Evolutionary conservation across 2,888 invertebrate species (phyloP).

Genomic region (Hirtodrosophila trivittata): DNA sequence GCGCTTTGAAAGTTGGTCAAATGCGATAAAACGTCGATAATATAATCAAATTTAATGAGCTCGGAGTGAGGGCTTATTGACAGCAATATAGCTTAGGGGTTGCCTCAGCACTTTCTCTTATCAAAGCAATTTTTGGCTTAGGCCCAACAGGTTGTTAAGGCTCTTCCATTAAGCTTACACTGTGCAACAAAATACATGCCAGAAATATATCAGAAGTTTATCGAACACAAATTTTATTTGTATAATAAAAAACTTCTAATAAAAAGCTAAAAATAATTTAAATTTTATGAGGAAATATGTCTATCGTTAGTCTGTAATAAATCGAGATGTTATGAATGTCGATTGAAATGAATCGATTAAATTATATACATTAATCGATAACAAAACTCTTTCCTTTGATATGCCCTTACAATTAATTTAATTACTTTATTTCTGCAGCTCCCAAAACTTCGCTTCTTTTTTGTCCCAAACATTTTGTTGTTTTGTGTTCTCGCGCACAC

Average conservation of each 20-base stretch:
- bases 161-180: conserved; percentile 41
- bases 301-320: too few relatives aligned
- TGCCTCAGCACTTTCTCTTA: conserved; percentile 30
- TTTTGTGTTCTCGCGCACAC: conserved; percentile 12
- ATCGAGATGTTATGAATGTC: too few relatives aligned
- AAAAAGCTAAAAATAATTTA: conserved; percentile 1
- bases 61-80: conserved; percentile 37
- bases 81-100: conserved; percentile 27
- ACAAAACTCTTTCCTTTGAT: too few relatives aligned
- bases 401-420: too few relatives aligned
- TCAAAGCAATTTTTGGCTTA: conserved; percentile 55
- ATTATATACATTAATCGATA: too few relatives aligned
- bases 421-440: too few relatives aligned
- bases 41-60: conserved; percentile 75
- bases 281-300: too few relatives aligned
- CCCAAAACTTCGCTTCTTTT: too few relatives aligned
- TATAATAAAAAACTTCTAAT: not conserved
- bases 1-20: conserved; percentile 55
- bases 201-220: too few relatives aligned
- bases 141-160: conserved; percentile 57
- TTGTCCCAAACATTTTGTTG: too few relatives aligned
- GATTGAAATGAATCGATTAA: too few relatives aligned
- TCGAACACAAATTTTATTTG: conserved; percentile 14
- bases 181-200: conserved; percentile 16
- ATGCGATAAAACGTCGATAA: conserved; percentile 73